Base-by-base conservation (phyloP, 2,888 invertebrate genomes). In the Smittia aterrima region DNA sequence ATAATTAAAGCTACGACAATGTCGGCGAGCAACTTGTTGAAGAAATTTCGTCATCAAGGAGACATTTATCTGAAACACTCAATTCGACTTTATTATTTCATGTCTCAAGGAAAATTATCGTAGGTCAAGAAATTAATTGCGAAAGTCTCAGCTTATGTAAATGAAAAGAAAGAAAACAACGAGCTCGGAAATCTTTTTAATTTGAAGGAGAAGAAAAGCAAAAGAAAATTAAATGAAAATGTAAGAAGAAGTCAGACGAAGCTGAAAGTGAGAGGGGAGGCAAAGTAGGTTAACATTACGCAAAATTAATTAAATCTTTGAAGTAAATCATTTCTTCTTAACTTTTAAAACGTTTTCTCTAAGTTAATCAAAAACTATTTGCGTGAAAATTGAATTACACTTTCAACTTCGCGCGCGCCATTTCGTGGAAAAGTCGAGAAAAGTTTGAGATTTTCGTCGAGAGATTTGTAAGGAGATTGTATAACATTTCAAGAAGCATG, bases 41-140 rank as follows among this genome's bases (percentile, higher is more conserved):
- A 32, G 32, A 9, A 32, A 32, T 32, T 32, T 32, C 32, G 32
- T 32, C 32, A 32, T 58, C 58, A 22, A 58, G 58, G 9, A 7
- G 58, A 58, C 58, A 58, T 58, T 58, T 20, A 64, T 27, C 25
- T 64, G 20, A 64, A 64, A 27, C 27, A 22, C 20, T 58, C 18
- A 18, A 18, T 58, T 58, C 47, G 2, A 3, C 58, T 58, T 47
- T 16, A 47, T 47, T 47, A 47, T 47, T 47, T 58, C 58, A 24
- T 58, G 58, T 22, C 24, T 58, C 58, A 24, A 22, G 58, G n/a
- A 58, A 64, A 64, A 64, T 24, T 64, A 64, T 27, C 64, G 20
- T 27, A 64, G 64, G 64, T 64, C 64, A 64, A 27, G 64, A 64
- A 64, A 64, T 64, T 64, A 64, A 64, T 64, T 64, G 64, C 64